Percentiles rank a stretch among this genome's conserved stretches.
phyloP scores from a whole-genome alignment of 1,140 invertebrate genomes.

The Trichonephila clavipes region DNA sequence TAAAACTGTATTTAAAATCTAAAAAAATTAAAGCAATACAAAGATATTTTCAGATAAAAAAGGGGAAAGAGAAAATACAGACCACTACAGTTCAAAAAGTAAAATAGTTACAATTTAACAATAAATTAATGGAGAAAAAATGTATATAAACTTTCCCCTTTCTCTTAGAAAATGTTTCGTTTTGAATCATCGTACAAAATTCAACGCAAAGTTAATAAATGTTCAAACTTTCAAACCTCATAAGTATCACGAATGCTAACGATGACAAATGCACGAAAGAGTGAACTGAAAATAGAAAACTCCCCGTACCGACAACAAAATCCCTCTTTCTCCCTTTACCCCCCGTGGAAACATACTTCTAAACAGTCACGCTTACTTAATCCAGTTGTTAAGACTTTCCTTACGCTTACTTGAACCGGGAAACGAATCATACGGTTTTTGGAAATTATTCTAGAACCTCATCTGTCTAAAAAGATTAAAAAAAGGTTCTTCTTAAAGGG shows the following conservation, averaged over 20 bases:
- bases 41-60: too few species aligned
- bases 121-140: neutral
- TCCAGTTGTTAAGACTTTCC: constrained; percentile 60
- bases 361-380: constrained; percentile 67
- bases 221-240: constrained; percentile 49
- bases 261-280: constrained; percentile 67
- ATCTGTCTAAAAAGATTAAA: constrained; percentile 58
- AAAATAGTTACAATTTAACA: neutral
- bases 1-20: too few species aligned
- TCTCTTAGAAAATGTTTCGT: constrained; percentile 22
- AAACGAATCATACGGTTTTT: constrained; percentile 68
- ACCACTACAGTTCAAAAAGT: neutral
- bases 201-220: constrained; percentile 9
- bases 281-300: neutral
- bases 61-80: too few species aligned
- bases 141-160: neutral
- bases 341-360: constrained; percentile 16
- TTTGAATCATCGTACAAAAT: constrained; percentile 7
- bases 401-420: constrained; percentile 45
- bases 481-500: neutral
- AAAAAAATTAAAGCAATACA: too few species aligned
- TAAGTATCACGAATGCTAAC: constrained; percentile 59
- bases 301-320: neutral
- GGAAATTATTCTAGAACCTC: constrained; percentile 23
- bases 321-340: constrained; percentile 36